These are phyloP conservation scores for Apotomis capreana DNA, from an alignment of 2,888 invertebrate species.

Conservation along the genomic window DNA sequence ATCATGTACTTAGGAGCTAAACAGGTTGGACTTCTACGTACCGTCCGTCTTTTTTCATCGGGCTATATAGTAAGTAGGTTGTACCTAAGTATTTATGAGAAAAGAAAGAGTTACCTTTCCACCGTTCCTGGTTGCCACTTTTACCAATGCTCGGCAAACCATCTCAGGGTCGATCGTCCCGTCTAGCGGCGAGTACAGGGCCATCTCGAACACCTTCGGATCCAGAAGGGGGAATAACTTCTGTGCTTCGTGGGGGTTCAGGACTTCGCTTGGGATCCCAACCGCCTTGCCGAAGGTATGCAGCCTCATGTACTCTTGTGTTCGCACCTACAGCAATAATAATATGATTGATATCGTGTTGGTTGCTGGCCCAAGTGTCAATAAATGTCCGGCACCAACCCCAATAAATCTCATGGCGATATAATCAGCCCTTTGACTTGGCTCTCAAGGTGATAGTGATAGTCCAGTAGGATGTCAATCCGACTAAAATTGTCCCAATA, in stretches of 20 bases:
- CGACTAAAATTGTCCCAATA: no score
- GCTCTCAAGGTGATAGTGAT: no score
- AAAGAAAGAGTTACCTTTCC: slow-evolving; percentile 82
- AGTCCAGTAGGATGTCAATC: no score
- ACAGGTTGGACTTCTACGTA: no score
- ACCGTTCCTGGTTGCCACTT: slow-evolving; percentile 88
- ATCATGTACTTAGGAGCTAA: no score
- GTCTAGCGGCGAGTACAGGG: slow-evolving; percentile 90
- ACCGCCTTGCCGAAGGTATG: slow-evolving; percentile 91
- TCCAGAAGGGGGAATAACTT: slow-evolving; percentile 91
- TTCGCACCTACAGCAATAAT: slow-evolving; percentile 82
- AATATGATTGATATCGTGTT: background rate
- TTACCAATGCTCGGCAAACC: slow-evolving; percentile 88
- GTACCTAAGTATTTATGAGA: background rate
- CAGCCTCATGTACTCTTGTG: slow-evolving; percentile 92
- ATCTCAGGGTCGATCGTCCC: slow-evolving; percentile 94
- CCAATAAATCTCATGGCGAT: no score
- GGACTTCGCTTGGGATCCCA: slow-evolving; percentile 89
- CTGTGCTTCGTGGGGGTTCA: slow-evolving; percentile 89
- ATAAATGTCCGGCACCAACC: background rate
- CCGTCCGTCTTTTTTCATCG: no score
- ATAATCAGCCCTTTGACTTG: no score
- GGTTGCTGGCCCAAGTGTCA: background rate
- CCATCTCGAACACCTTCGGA: slow-evolving; percentile 88
- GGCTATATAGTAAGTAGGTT: no score